Evolutionary conservation across 2,888 invertebrate species (phyloP).

Genomic region (Drosophila histrio): DNA sequence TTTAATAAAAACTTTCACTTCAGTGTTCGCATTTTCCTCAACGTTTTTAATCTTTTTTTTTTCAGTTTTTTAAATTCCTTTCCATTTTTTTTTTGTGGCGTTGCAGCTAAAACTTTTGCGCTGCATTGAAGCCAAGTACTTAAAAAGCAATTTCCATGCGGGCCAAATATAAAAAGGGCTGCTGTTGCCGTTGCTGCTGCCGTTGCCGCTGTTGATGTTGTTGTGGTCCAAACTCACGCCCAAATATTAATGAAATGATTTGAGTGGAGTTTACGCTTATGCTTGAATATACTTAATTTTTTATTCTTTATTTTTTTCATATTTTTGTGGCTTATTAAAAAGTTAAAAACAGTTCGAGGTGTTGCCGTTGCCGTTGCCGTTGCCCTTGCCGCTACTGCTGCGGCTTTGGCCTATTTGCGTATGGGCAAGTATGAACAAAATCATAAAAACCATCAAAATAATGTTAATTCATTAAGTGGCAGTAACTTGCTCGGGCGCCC

Average conservation of each 20-base stretch:
- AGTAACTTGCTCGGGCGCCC: constrained; percentile 73
- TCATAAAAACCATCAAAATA: constrained; percentile 78
- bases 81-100: constrained; percentile 18
- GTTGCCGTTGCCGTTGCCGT: constrained; percentile 47
- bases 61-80: background rate
- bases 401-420: constrained; percentile 26
- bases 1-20: constrained; percentile 77
- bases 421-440: constrained; percentile 50
- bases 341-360: constrained; percentile 57
- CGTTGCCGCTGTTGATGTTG: constrained; percentile 3
- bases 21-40: constrained; percentile 50
- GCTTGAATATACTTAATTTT: constrained; percentile 50
- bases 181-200: constrained; percentile 10
- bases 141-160: constrained; percentile 74
- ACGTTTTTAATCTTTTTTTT: constrained; percentile 7
- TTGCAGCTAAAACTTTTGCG: constrained; percentile 64
- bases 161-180: constrained; percentile 56
- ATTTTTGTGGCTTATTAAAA: constrained; percentile 73
- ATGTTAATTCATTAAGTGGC: constrained; percentile 80
- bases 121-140: constrained; percentile 75
- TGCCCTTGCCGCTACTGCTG: constrained; percentile 12
- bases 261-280: constrained; percentile 67
- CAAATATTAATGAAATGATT: constrained; percentile 77
- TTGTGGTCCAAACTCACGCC: constrained; percentile 29
- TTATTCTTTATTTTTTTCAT: constrained; percentile 35